These are phyloP conservation scores for Camponotus pennsylvanicus DNA, from an alignment of 1,140 invertebrate genomes.

Conservation along the genomic window DNA sequence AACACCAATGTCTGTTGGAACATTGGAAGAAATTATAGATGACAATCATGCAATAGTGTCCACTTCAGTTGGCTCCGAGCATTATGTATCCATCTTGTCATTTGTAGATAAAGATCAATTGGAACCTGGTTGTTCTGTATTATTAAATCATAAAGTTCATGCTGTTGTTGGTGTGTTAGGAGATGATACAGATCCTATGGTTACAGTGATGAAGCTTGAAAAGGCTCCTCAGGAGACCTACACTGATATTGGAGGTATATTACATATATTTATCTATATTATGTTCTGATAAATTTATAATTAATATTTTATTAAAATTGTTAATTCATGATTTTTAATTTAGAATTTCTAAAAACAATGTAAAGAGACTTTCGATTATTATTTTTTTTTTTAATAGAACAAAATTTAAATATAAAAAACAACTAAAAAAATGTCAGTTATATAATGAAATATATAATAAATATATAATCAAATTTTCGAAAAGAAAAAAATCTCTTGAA, in stretches of 20 bases:
- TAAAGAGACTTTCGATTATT: neutral
- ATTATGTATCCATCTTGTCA: slow-evolving; percentile 99
- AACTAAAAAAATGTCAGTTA: neutral
- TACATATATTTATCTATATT: neutral
- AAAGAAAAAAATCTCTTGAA: neutral
- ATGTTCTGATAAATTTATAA: neutral
- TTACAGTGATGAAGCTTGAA: slow-evolving; percentile 99
- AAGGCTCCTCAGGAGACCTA: slow-evolving; percentile 99
- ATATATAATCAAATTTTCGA: neutral
- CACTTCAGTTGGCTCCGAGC: slow-evolving; percentile 99
- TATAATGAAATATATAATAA: slow-evolving; percentile 1
- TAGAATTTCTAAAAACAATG: neutral
- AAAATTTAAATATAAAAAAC: neutral
- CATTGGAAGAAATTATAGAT: slow-evolving; percentile 99
- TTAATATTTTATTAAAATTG: slow-evolving; percentile 5
- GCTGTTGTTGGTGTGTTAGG: slow-evolving; percentile 99
- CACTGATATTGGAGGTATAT: slow-evolving; percentile 98
- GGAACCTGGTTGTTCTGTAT: slow-evolving; percentile 99
- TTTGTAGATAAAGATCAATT: slow-evolving; percentile 99
- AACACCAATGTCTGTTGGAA: slow-evolving; percentile 99
- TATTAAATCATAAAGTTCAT: slow-evolving; percentile 99
- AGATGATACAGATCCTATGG: slow-evolving; percentile 99
- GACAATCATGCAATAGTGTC: slow-evolving; percentile 99
- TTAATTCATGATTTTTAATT: neutral
- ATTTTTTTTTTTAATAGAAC: neutral